phyloP scores from a whole-genome alignment of 2,797 vertebrate genomes.

The Psittacula derbiana region DNA sequence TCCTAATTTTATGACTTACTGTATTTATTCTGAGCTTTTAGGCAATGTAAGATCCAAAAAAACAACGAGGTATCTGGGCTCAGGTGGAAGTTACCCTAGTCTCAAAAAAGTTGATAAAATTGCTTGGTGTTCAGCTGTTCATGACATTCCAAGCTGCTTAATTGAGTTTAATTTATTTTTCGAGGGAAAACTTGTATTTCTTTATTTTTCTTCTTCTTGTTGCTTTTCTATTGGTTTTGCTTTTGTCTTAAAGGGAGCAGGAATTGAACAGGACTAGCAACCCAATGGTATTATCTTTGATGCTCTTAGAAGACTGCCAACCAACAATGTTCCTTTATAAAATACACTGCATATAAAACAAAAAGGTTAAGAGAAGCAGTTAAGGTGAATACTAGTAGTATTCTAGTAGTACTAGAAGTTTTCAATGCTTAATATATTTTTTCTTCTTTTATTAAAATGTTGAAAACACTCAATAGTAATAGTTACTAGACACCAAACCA shows the following conservation, averaged over 20 bases:
- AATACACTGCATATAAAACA: background rate
- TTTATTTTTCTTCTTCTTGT: background rate
- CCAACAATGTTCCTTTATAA: background rate
- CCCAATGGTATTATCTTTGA: background rate
- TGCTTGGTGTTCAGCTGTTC: background rate
- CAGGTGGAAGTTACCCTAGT: background rate
- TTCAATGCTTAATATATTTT: background rate
- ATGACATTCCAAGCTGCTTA: background rate
- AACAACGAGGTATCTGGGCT: background rate
- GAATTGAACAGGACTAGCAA: background rate
- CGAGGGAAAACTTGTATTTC: background rate
- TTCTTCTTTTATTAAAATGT: background rate
- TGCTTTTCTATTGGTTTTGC: background rate
- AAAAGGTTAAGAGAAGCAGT: background rate
- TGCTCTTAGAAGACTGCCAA: background rate
- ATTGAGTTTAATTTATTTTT: background rate
- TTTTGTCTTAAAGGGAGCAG: background rate
- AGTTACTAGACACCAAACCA: background rate
- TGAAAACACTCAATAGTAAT: background rate
- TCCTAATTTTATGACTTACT: background rate
- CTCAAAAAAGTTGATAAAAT: background rate
- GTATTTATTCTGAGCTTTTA: constrained; percentile 8
- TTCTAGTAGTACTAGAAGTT: background rate
- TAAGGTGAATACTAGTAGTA: background rate
- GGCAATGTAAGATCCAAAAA: background rate